Conservation (phyloP, 1,140 invertebrate genomes). For the Neoseiulus cucumeris region DNA sequence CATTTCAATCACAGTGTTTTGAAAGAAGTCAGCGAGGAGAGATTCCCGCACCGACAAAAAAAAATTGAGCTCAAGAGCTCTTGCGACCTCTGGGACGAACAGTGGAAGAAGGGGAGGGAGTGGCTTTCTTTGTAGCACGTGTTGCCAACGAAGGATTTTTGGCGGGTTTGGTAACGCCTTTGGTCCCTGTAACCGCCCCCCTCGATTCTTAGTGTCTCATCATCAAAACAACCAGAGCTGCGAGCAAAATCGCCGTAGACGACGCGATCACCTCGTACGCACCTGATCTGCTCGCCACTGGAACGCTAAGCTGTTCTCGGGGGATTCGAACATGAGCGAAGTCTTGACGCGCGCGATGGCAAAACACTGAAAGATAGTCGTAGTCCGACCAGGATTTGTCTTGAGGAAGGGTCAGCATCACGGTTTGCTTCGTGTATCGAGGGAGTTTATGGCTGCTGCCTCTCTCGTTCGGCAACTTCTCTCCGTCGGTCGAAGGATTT, state of each 20-base stretch:
- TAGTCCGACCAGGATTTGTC: conserved; percentile 59
- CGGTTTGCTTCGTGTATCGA: conserved; percentile 57
- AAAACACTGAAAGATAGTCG: conserved; percentile 67
- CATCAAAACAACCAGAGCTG: not conserved
- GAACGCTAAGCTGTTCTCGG: conserved; percentile 23
- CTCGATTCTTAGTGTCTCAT: not conserved
- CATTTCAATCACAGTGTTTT: no score
- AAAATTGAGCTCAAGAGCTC: no score
- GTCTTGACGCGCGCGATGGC: conserved; percentile 65
- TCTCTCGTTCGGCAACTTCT: conserved; percentile 1
- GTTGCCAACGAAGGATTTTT: no score
- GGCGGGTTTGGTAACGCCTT: no score
- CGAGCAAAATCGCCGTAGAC: not conserved
- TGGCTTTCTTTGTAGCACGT: no score
- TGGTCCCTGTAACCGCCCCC: no score
- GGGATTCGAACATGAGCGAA: conserved; percentile 66
- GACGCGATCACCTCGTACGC: not conserved
- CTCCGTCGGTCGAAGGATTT: not conserved
- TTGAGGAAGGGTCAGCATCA: conserved; percentile 60
- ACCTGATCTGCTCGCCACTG: conserved; percentile 1
- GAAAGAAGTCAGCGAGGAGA: no score
- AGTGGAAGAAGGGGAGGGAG: no score
- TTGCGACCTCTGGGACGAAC: no score
- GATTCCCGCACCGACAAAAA: no score
- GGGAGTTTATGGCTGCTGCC: conserved; percentile 28